Evolutionary conservation across 2,113 vertebrate species (phyloP), one percentile per base, ranked within the genome.

Genomic region (Petaurus breviceps): DNA sequence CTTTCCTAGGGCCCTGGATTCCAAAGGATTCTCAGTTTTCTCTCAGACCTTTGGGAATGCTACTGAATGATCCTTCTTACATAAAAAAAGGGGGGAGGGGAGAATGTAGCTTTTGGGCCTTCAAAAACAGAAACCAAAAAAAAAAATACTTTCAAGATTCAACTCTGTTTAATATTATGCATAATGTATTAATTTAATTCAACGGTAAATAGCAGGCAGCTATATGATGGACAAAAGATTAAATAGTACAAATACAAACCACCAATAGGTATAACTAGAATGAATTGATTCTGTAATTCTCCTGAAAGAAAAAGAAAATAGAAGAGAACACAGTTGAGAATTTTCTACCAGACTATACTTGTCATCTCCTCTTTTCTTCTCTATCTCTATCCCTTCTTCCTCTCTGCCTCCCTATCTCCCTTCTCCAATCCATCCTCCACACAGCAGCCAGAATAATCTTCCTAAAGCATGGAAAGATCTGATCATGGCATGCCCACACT

Each of bases 181-280:
- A 98, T 98, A 98, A 99, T 99, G 98, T 97, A 98, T 98, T 98
- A 97, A 98, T 98, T 98, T 98, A 98, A 98, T 98, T 98, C 89
- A 98, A 98, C 98, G 96, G 96, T 98, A 98, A 98, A 97, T 97
- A 98, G 97, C 98, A 98, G 98, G 97, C 98, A 98, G 98, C 98
- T 98, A 98, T 96, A 97, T 98, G 98, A 98, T 77, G 98, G 98
- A 98, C 98, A 98, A 98, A 98, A 98, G 98, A 99, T 99, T 98
- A 98, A 99, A 98, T 98, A 97, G 97, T 57, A 97, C 97, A 98
- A 98, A 94, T 98, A 98, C 98, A 98, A 98, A 99, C 98, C 97
- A 98, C 98, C 98, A 98, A 98, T 95, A 98, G 97, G 98, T 98
- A 98, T 96, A 98, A 96, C 98, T 98, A 98, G 98, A 97, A 97